phyloP scores from a whole-genome alignment of 2,113 vertebrate genomes.

The Hucho hucho region DNA sequence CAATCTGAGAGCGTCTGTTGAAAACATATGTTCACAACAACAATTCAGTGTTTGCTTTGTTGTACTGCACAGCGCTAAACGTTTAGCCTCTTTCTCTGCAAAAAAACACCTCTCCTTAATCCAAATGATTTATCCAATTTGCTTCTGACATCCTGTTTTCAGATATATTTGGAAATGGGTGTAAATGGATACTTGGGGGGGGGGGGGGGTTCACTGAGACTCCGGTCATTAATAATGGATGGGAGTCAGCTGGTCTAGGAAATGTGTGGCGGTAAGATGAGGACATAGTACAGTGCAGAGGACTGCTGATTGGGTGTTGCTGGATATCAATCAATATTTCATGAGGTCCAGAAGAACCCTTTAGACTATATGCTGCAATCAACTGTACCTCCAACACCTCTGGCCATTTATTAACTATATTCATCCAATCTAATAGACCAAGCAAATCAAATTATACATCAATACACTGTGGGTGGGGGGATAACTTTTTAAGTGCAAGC shows the following conservation, averaged over 20 bases:
- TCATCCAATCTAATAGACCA: not conserved
- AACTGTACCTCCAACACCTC: slow-evolving; percentile 17
- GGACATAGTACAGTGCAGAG: slow-evolving; percentile 47
- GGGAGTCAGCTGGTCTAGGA: slow-evolving; percentile 45
- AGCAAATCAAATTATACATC: slow-evolving; percentile 7
- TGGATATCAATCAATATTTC: slow-evolving; percentile 63
- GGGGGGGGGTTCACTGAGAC: slow-evolving; percentile 48
- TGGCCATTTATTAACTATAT: not conserved
- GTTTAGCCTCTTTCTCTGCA: not conserved
- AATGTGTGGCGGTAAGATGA: slow-evolving; percentile 52
- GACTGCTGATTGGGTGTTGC: slow-evolving; percentile 60
- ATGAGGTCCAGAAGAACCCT: slow-evolving; percentile 56
- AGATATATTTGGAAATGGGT: slow-evolving; percentile 49
- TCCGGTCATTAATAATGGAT: slow-evolving; percentile 69
- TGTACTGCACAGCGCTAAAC: too few relatives aligned
- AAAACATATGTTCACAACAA: too few relatives aligned
- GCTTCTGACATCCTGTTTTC: slow-evolving; percentile 49
- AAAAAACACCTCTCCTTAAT: slow-evolving; percentile 34
- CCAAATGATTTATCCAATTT: slow-evolving; percentile 66
- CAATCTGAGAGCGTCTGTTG: too few relatives aligned
- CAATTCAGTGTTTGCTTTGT: too few relatives aligned
- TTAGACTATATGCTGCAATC: slow-evolving; percentile 40
- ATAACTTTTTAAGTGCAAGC: too few relatives aligned
- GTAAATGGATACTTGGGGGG: slow-evolving; percentile 52
- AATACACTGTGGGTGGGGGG: too few relatives aligned